Base-by-base conservation (phyloP, 2,113 vertebrate genomes). In the Sisor rabdophorus region DNA sequence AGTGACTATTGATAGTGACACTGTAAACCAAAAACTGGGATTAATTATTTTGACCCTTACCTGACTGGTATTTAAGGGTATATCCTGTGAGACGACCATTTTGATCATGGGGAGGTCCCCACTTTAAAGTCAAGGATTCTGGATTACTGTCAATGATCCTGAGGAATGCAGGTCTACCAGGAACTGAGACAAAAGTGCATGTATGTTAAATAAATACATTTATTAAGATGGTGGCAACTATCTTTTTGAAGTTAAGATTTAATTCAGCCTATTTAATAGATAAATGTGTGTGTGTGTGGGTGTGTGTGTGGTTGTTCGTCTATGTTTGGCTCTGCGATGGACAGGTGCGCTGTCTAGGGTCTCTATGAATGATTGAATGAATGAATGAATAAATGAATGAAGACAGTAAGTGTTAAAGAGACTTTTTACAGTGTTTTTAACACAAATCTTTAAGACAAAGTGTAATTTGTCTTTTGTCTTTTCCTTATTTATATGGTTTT, bases 71-170 rank as follows among this genome's bases (percentile, higher is more conserved):
- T 85, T 91, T 94, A 81, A 99, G 88, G 63, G 90, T 94, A 85
- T 99, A 99, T 40, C 94, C 94, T 0, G 88, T 95, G 87, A 99
- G 91, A 87, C 87, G 84, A 54, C 97, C 97, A 72, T 98, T 99
- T 9, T 87, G 94, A 73, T 93, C 92, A 28, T 88, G 87, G 15
- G 97, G 97, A 53, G 93, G 95, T 53, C 86, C 93, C 97, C 97
- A 99, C 76, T 95, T 92, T 82, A 99, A 89, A 71, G 94, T 97
- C 74, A 99, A 81, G 47, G 96, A 95, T 81, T 98, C 94, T 83
- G 93, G 5, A 12, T 92, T 93, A n/a, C 90, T 87, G 77, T 94
- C 90, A 59, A 87, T 86, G 79, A 98, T 92, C 73, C 89, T 87
- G 85, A 98, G 85, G 81, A 91, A 94, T 1, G 93, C 89, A 0